Base-by-base conservation (phyloP, 2,888 invertebrate genomes). In the Antitype chi region DNA sequence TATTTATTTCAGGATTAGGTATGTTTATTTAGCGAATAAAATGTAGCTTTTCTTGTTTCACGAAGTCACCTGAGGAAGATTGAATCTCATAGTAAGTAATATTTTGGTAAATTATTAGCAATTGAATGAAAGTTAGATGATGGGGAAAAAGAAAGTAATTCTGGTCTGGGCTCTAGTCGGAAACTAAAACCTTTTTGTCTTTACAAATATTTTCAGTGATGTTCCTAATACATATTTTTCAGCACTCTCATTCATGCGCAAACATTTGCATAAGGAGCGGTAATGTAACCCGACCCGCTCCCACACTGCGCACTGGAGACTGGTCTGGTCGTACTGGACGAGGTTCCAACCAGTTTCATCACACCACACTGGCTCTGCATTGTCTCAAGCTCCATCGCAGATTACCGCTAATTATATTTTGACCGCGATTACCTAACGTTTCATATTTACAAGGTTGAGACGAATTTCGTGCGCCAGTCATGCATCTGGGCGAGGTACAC, bases 401-500 rank as follows among this genome's bases (percentile, higher is more conserved):
- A 78, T 81, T 74, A 83, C 66, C 49, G 57, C 63, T 83, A 67
- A 72, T 78, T 74, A 78, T 69, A 74, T 72, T 66, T 66, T 72
- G 47, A 49, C 69, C 57, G 62, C 47, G 72, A 63, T 81, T 84
- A 32, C 70, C 52, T 43, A 77, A 70, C 53, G 66, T 70, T 80
- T 70, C 71, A 78, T 74, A 83, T 70, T 62, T 52, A 80, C 84
- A 84, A 78, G 81, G 81, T 78, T 75, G 59, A 53, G 71, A 70
- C 25, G 68, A 74, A 69, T 53, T 63, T 55, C 57, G 64, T 52
- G 66, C 57, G 20, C 64, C 55, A 64, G 55, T 67, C 62, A 76
- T 68, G 55, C 59, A 49, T 59, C 13, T 60, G 59, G 32, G 47
- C 11, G n/a, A 57, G 15, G 32, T 57, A 53, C 38, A 38, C 38